Evolutionary conservation across 2,888 invertebrate genomes (phyloP), one percentile per base, ranked within the genome.

Genomic region (Hirtodrosophila alboralis): DNA sequence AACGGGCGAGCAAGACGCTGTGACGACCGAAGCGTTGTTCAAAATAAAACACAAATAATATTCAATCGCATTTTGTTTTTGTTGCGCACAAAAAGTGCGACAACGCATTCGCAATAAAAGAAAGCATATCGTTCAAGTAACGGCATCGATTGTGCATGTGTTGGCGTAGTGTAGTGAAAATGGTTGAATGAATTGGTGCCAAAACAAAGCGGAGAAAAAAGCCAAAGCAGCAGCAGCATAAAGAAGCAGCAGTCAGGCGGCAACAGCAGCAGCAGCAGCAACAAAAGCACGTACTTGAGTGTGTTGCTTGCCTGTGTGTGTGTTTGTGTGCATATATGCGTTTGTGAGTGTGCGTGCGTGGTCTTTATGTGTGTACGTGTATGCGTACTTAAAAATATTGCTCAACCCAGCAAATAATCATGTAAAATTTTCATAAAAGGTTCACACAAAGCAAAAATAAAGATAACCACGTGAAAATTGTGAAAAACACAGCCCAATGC

Each of bases 391-490:
- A 57, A 57, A 64, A 47, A 69, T 73, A 79, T 80, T 80, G 84
- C 77, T 75, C 61, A 83, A 75, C 68, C 58, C 66, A 70, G 60
- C 73, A 58, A 61, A 64, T 41, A 62, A 53, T 61, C 71, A 53
- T 57, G 48, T 62, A 54, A 66, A 70, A 62, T 62, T 36, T 57
- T 28, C 36, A 47, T 18, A 23, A 36, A 62, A 73, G 52, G 44
- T 62, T 38, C 58, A 60, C 28, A 33, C 33, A 48, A 54, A 53
- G 43, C 36, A 12, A 31, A 10, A 48, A 13, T 51, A 48, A 37
- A 59, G 57, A 78, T 66, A 73, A 70, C 81, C 81, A 70, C 69
- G 84, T 73, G 77, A 70, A 80, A 72, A 77, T 69, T 75, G 64
- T 73, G 64, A 48, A 58, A 68, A 72, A 60, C 61, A 23, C 33